Percentiles rank a stretch among this genome's conserved stretches.
Conservation (phyloP, 2,113 vertebrate species). For the Halcyon malimbica region DNA sequence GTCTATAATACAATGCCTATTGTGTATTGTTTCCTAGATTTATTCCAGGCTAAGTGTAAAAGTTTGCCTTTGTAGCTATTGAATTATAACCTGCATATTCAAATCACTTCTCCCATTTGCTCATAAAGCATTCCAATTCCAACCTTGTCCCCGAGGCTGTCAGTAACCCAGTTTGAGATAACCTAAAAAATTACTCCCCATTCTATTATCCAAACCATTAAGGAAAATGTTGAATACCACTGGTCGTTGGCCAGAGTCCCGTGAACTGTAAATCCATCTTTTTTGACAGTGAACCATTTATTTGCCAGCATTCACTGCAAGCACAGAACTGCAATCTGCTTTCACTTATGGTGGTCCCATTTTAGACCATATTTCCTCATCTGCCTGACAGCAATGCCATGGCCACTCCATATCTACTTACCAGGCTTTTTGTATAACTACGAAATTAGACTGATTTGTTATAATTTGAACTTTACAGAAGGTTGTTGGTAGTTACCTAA, state of each 20-base stretch:
- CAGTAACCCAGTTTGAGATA: background rate
- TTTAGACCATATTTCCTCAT: background rate
- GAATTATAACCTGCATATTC: background rate
- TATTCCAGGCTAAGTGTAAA: background rate
- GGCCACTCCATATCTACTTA: background rate
- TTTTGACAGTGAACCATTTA: background rate
- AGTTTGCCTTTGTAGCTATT: background rate
- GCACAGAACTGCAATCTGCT: background rate
- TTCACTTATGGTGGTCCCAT: background rate
- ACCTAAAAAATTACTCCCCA: background rate
- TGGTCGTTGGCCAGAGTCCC: background rate
- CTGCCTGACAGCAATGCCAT: background rate
- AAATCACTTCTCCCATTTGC: background rate
- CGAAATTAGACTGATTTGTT: background rate
- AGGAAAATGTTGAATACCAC: background rate
- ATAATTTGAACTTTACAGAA: background rate
- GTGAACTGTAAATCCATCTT: background rate
- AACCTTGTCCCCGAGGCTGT: background rate
- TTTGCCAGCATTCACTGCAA: background rate
- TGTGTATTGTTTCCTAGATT: background rate
- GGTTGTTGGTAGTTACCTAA: background rate
- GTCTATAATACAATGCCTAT: background rate
- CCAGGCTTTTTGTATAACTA: background rate
- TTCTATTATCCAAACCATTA: background rate
- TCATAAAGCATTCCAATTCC: background rate